Evolutionary conservation across 2,888 invertebrate genomes (phyloP).

Genomic region (Clivina fossor): DNA sequence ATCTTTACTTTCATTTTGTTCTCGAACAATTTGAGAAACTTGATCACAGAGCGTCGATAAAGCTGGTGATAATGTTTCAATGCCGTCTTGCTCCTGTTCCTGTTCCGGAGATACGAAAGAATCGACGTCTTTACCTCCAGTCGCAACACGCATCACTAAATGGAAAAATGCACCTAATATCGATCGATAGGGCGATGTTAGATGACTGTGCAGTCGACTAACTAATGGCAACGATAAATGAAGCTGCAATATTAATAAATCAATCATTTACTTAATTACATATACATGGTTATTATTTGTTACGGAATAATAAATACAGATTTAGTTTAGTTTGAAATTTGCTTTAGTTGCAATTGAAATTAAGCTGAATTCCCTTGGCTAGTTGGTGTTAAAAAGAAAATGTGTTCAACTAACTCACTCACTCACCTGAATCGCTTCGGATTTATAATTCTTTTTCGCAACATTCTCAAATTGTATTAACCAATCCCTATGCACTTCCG

Average conservation of each 20-base stretch:
- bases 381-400: too few relatives aligned
- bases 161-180: conserved; percentile 45
- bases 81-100: not conserved
- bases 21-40: conserved; percentile 43
- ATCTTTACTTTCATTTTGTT: conserved; percentile 51
- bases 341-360: too few relatives aligned
- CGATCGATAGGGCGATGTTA: conserved; percentile 45
- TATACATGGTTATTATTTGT: not conserved
- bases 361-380: too few relatives aligned
- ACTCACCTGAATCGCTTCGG: conserved; percentile 10
- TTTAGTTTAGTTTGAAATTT: too few relatives aligned
- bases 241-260: conserved; percentile 42
- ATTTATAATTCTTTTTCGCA: conserved; percentile 31
- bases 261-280: not conserved
- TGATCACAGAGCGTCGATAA: not conserved
- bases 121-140: not conserved
- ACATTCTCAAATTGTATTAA: conserved; percentile 12
- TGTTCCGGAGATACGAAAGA: too few relatives aligned
- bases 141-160: conserved; percentile 40
- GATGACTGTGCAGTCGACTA: conserved; percentile 47
- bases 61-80: not conserved
- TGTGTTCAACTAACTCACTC: too few relatives aligned
- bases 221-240: conserved; percentile 47
- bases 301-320: not conserved
- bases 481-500: conserved; percentile 45